Conservation (phyloP, 2,797 vertebrate genomes). For the Sebastes itinus region DNA sequence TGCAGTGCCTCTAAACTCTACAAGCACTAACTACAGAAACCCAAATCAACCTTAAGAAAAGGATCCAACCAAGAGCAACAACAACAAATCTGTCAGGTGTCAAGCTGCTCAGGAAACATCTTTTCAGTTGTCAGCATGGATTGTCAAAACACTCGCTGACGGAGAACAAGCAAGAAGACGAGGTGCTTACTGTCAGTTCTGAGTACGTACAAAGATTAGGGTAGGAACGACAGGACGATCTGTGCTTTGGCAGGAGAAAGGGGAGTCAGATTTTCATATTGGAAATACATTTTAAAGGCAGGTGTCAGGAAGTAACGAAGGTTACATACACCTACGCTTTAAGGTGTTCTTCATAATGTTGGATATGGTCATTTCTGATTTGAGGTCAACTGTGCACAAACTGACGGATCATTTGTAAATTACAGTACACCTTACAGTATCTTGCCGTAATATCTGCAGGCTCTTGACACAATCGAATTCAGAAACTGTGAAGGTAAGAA, state of each 20-base stretch:
- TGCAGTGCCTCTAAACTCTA: background rate
- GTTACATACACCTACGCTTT: background rate
- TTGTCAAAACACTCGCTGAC: constrained; percentile 16
- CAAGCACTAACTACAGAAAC: background rate
- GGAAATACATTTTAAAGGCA: constrained; percentile 2
- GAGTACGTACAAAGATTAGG: background rate
- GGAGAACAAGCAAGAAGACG: background rate
- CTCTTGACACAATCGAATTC: no score
- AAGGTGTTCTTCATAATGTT: background rate
- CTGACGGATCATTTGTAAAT: background rate
- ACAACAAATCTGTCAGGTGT: constrained; percentile 17
- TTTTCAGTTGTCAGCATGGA: constrained; percentile 22
- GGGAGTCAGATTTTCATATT: background rate
- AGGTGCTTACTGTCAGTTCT: constrained; percentile 22
- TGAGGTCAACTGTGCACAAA: background rate
- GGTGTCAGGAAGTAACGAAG: background rate
- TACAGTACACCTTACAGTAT: no score
- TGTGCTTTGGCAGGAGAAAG: background rate
- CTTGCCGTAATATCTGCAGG: no score
- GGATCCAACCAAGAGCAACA: background rate
- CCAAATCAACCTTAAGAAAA: background rate
- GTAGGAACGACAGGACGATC: background rate
- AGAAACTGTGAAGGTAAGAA: background rate
- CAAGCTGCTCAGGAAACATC: constrained; percentile 1
- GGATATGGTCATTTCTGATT: background rate